Conservation (phyloP, 2,113 vertebrate genomes). For the Sceloporus tristichus region DNA sequence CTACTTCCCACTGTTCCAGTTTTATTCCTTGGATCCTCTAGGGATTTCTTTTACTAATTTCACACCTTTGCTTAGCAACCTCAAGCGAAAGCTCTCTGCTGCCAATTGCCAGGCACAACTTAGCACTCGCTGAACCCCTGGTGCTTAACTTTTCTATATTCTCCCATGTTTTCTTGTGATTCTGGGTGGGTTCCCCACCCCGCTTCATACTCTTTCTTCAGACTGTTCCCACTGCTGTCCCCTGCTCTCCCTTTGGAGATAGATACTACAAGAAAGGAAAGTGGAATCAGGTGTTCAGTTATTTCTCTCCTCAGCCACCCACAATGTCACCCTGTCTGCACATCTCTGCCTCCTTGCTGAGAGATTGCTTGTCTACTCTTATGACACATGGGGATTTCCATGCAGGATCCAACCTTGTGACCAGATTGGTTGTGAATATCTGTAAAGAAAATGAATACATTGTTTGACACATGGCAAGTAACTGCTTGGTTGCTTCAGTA, state of each 20-base stretch:
- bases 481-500: background rate
- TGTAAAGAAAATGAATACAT: background rate
- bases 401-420: background rate
- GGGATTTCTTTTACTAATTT: constrained; percentile 42
- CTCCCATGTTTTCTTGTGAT: background rate
- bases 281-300: background rate
- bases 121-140: background rate
- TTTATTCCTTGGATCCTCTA: constrained; percentile 56
- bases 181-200: background rate
- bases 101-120: background rate
- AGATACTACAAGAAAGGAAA: too few species aligned
- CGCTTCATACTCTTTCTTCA: background rate
- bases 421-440: background rate
- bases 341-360: background rate
- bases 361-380: background rate
- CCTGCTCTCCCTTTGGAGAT: background rate
- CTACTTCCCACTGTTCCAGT: constrained; percentile 54
- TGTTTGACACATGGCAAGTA: background rate
- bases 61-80: constrained; percentile 54
- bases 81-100: constrained; percentile 10
- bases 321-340: background rate
- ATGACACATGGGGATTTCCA: background rate
- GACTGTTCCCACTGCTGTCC: background rate
- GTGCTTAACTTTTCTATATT: background rate
- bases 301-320: constrained; percentile 1